Base-by-base conservation (phyloP, 2,797 vertebrate genomes). In the Chelidonichthys spinosus region DNA sequence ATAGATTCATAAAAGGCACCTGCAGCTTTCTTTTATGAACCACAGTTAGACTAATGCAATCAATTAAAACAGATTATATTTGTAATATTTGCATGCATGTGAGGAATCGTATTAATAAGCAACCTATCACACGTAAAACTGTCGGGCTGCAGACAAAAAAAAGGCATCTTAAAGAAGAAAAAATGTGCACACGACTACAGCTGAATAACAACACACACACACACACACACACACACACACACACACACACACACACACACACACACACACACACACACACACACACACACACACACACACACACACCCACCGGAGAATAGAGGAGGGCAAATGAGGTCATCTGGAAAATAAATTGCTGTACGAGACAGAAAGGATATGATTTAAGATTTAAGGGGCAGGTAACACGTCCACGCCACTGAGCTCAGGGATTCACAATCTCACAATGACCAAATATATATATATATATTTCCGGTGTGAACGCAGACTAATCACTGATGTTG, bases 251-350 rank as follows among this genome's bases (percentile, higher is more conserved):
- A 74, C 39, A 81, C 32, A 60, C 6, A 58, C 39, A 49, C 61
- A 80, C 73, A 40, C 72, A 69, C 36, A 61, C 13, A 36, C 3
- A 60, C 18, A 52, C 8, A 18, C 18, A 47, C 33, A 36, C n/a
- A 69, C 36, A 61, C 13, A 36, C 3, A 60, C 18, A 52, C 8
- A 18, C 18, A 47, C 33, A 36, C n/a, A 60, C 6, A 58, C 39
- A 49, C 61, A 80, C 73, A 40, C 72, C 72, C 39, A 81, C 32
- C 60, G 52, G 60, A 75, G 74, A 84, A 68, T 37, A 60, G 62
- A 17, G 82, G 63, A 74, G 74, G 82, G 67, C 81, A 85, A 80
- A 85, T 62, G 78, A 89, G 84, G 88, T 87, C 72, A 79, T 40
- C 55, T 52, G 66, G 58, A 87, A 82, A 82, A 75, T 64, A 55